These are phyloP conservation scores for Crenuchus spilurus DNA, from an alignment of 2,797 vertebrate species.

Conservation along the genomic window DNA sequence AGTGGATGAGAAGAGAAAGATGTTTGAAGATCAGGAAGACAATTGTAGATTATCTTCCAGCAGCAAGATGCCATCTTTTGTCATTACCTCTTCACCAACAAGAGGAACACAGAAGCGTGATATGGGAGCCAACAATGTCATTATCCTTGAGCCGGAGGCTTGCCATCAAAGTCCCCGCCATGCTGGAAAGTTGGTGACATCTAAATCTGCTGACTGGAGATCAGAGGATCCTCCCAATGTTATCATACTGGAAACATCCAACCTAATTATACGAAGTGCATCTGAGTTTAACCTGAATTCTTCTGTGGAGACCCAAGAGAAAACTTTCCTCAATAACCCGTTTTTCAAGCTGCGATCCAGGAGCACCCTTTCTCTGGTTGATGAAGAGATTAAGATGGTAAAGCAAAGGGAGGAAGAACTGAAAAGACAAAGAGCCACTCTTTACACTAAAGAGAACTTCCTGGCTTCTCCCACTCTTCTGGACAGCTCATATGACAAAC, in stretches of 20 bases:
- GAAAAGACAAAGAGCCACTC: constrained; percentile 72
- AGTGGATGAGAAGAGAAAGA: constrained; percentile 59
- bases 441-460: constrained; percentile 71
- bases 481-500: constrained; percentile 73
- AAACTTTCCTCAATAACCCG: constrained; percentile 80
- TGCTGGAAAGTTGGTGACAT: constrained; percentile 42
- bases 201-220: constrained; percentile 65
- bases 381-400: constrained; percentile 80
- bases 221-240: constrained; percentile 72
- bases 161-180: constrained; percentile 59
- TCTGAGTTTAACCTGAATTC: constrained; percentile 79
- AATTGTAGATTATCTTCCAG: constrained; percentile 64
- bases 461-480: constrained; percentile 67
- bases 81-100: constrained; percentile 77
- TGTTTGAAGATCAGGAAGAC: constrained; percentile 57
- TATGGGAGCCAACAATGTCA: constrained; percentile 70
- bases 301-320: constrained; percentile 72
- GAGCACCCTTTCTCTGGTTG: constrained; percentile 79
- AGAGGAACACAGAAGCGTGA: constrained; percentile 72
- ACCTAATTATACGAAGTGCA: constrained; percentile 79
- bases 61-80: constrained; percentile 77
- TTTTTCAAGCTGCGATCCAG: constrained; percentile 84
- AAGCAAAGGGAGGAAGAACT: constrained; percentile 82
- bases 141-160: constrained; percentile 73
- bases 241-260: constrained; percentile 80